Percentiles rank a stretch among this genome's conserved stretches.
Evolutionary conservation across 2,113 vertebrate genomes (phyloP).

Genomic region (Epinephelus moara): DNA sequence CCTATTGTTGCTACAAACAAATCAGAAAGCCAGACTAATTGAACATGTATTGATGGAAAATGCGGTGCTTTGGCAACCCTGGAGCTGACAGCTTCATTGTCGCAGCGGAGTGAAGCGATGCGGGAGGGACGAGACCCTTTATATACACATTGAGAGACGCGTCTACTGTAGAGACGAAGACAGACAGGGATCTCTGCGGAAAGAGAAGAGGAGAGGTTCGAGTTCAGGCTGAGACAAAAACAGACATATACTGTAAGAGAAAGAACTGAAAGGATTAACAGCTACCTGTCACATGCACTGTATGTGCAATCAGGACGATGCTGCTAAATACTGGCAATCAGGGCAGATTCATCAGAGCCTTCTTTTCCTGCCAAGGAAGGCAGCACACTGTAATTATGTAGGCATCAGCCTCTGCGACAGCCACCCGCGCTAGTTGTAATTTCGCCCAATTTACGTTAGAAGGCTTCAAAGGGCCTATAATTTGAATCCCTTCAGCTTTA

Average conservation of each 20-base stretch:
- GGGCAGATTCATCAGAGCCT: conserved; percentile 80
- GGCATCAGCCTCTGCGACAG: conserved; percentile 79
- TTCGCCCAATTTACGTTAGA: conserved; percentile 83
- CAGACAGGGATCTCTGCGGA: conserved; percentile 8
- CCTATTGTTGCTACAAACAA: conserved; percentile 46
- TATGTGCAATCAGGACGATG: conserved; percentile 73
- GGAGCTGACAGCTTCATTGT: conserved; percentile 42
- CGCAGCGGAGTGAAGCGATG: conserved; percentile 17
- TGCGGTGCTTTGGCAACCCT: conserved; percentile 30
- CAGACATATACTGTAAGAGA: neutral
- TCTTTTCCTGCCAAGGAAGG: conserved; percentile 72
- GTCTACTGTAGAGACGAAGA: conserved; percentile 3
- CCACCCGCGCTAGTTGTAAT: conserved; percentile 81
- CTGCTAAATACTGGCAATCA: conserved; percentile 86
- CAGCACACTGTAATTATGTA: conserved; percentile 83
- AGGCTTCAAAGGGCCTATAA: conserved; percentile 81
- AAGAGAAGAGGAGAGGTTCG: conserved; percentile 27
- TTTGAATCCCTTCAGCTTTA: conserved; percentile 84
- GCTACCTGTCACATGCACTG: conserved; percentile 79
- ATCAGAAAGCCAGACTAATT: conserved; percentile 63
- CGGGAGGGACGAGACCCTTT: conserved; percentile 29
- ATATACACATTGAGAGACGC: conserved; percentile 50
- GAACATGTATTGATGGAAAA: conserved; percentile 48
- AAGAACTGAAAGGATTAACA: conserved; percentile 43
- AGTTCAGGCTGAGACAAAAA: conserved; percentile 32